Evolutionary conservation across 2,888 invertebrate genomes (phyloP).

Genomic region (Dicyrtomina minuta): DNA sequence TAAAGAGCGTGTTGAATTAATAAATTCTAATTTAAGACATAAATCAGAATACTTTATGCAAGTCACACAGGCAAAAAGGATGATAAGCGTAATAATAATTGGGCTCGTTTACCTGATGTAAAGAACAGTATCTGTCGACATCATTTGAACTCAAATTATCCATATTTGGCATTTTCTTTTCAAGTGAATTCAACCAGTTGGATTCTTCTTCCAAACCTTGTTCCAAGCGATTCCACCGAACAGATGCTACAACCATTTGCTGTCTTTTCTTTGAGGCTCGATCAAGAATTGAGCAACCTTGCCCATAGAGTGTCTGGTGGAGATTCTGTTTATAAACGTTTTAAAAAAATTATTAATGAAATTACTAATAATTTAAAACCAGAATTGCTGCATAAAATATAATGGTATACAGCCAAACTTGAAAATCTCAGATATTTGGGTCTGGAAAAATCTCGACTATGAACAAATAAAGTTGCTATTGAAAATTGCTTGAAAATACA

Average conservation of each 20-base stretch:
- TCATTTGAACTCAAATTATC: constrained; percentile 78
- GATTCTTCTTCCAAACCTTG: constrained; percentile 80
- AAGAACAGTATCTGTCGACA: constrained; percentile 78
- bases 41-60: no score
- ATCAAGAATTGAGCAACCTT: constrained; percentile 74
- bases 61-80: no score
- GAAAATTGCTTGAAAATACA: no score
- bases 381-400: background rate
- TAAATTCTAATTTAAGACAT: background rate
- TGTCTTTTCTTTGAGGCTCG: constrained; percentile 78
- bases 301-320: constrained; percentile 74
- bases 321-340: no score
- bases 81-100: no score
- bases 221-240: constrained; percentile 77
- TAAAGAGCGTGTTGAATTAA: no score
- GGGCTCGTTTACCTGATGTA: constrained; percentile 70
- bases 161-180: constrained; percentile 79
- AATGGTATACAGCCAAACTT: background rate
- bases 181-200: constrained; percentile 79
- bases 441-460: constrained; percentile 8
- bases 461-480: no score
- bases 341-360: background rate
- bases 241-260: constrained; percentile 80
- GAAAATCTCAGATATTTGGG: background rate
- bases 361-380: background rate